These are phyloP conservation scores for Sesamia nonagrioides DNA, from an alignment of 1,140 invertebrate genomes.

Conservation along the genomic window DNA sequence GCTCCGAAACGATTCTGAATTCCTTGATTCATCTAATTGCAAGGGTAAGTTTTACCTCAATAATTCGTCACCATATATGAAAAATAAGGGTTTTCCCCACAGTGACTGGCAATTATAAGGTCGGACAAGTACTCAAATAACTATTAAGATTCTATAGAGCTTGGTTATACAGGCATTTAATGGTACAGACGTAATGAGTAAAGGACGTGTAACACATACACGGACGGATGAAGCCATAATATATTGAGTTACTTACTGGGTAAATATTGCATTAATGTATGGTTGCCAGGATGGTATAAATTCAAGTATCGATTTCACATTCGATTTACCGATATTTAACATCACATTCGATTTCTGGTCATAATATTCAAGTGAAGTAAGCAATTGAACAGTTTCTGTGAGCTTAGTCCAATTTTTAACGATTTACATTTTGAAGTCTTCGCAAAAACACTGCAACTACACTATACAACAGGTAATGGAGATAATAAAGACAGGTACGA, in stretches of 20 bases:
- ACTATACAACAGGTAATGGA: not conserved
- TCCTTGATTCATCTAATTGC: not conserved
- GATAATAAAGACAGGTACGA: not conserved
- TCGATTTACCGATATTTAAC: conserved; percentile 4
- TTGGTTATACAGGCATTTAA: not conserved
- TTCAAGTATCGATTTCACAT: conserved; percentile 4
- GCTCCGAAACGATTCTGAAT: not conserved
- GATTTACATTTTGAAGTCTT: no score
- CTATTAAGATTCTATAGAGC: no score
- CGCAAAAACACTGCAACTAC: not conserved
- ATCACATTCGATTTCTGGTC: not conserved
- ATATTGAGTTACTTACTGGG: not conserved
- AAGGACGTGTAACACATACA: not conserved
- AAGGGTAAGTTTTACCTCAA: no score
- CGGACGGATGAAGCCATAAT: conserved; percentile 25
- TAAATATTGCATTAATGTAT: conserved; percentile 13
- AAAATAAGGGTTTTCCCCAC: no score
- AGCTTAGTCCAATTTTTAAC: no score
- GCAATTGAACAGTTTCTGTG: not conserved
- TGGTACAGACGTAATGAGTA: not conserved
- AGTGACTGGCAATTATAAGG: no score
- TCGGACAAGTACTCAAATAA: no score
- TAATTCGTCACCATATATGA: no score
- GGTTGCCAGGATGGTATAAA: conserved; percentile 10
- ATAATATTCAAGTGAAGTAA: not conserved